These are phyloP conservation scores for Monomorium pharaonis DNA, from an alignment of 1,140 invertebrate genomes.

Conservation along the genomic window DNA sequence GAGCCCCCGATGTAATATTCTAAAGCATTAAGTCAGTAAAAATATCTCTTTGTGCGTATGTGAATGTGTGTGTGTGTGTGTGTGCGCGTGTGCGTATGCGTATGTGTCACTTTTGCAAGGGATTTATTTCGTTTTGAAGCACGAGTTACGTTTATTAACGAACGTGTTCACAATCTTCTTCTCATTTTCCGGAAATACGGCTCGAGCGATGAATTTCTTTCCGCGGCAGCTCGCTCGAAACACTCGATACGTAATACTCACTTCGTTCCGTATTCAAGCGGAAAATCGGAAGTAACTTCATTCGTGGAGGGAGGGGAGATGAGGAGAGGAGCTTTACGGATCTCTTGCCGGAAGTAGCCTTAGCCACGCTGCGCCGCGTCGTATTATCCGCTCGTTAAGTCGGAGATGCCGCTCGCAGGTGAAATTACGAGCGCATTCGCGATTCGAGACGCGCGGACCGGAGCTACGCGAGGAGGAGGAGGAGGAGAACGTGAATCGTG, in stretches of 20 bases:
- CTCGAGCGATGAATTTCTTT: not conserved
- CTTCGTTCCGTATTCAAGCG: not conserved
- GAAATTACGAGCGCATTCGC: slow-evolving; percentile 57
- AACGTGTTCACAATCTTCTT: not conserved
- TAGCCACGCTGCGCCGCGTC: not conserved
- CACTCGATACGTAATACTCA: too few species aligned
- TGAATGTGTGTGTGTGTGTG: not conserved
- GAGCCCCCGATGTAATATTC: slow-evolving; percentile 4
- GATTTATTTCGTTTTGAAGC: not conserved
- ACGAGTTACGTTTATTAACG: not conserved
- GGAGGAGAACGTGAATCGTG: not conserved
- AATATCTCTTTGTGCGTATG: not conserved
- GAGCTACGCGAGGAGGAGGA: not conserved
- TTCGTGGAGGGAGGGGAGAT: not conserved
- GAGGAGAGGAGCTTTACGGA: not conserved
- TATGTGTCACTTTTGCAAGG: not conserved
- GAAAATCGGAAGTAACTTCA: not conserved
- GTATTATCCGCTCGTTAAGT: slow-evolving; percentile 27
- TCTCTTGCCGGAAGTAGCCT: not conserved
- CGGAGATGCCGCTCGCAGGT: not conserved
- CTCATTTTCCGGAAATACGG: not conserved
- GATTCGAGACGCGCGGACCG: not conserved
- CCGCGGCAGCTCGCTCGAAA: not conserved
- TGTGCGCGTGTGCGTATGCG: not conserved
- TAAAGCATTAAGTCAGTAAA: slow-evolving; percentile 1